These are phyloP conservation scores for Sebastes minor DNA, from an alignment of 2,797 vertebrate species.

Conservation along the genomic window DNA sequence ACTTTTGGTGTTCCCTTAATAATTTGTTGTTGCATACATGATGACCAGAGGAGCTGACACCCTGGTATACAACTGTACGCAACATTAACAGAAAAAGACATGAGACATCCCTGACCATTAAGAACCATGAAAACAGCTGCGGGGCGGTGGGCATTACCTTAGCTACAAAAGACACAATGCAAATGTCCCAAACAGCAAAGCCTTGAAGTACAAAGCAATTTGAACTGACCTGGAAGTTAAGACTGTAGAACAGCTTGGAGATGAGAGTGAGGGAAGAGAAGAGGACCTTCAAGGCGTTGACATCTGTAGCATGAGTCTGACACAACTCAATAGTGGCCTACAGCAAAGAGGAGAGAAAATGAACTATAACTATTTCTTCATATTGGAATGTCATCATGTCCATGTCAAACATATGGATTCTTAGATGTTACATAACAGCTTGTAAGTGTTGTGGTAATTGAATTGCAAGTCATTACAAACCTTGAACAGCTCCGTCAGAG, in stretches of 20 bases:
- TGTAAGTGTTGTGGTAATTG: neutral
- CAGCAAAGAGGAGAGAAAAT: constrained; percentile 19
- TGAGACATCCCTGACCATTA: too few species aligned
- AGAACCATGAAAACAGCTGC: too few species aligned
- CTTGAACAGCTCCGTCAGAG: constrained; percentile 97
- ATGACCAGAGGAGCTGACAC: too few species aligned
- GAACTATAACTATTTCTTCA: neutral
- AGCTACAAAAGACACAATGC: neutral
- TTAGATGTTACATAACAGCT: neutral
- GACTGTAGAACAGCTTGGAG: constrained; percentile 97
- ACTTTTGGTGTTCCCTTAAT: too few species aligned
- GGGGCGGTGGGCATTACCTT: accelerated
- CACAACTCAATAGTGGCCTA: constrained; percentile 98
- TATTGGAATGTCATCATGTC: neutral
- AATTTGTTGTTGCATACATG: too few species aligned
- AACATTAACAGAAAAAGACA: too few species aligned
- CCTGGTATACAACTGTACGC: too few species aligned
- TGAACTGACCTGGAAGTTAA: constrained; percentile 94
- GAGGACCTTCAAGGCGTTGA: constrained; percentile 94
- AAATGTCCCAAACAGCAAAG: neutral
- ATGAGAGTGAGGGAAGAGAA: constrained; percentile 98
- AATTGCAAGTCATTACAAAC: constrained; percentile 69
- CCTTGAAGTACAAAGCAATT: neutral
- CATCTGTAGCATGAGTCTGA: constrained; percentile 93
- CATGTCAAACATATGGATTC: neutral